A percentile compares a stretch with the other conserved stretches of the same genome.
Conservation (phyloP, 37 sponge, comb jelly and placozoan species). For the Halisarca cf. caerulea region DNA sequence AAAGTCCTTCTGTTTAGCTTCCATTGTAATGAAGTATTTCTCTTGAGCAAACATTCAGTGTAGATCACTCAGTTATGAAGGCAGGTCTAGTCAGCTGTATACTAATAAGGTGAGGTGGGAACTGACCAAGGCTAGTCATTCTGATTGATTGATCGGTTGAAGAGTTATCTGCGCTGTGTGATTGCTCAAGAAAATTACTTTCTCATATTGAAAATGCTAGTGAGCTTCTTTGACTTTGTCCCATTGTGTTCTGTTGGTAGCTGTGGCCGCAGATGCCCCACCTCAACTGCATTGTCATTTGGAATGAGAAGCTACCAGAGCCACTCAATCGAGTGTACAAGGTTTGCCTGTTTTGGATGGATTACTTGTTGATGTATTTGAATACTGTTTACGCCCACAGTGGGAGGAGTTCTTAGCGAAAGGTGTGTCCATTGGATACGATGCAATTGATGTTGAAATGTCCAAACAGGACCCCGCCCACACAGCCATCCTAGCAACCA, state of each 20-base stretch:
- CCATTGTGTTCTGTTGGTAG: slow-evolving; percentile 5
- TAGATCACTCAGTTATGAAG: too few species aligned
- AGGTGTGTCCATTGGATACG: not conserved
- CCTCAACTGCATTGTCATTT: slow-evolving; percentile 40
- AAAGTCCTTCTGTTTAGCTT: too few species aligned
- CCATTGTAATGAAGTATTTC: too few species aligned
- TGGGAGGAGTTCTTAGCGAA: slow-evolving; percentile 33
- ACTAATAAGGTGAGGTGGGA: too few species aligned
- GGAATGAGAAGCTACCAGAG: slow-evolving; percentile 25
- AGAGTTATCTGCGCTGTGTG: too few species aligned
- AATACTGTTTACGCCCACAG: not conserved
- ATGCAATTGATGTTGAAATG: slow-evolving; percentile 13
- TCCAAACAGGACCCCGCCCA: not conserved
- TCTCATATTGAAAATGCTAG: not conserved
- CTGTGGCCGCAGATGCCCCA: slow-evolving; percentile 19
- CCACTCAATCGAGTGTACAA: slow-evolving; percentile 14
- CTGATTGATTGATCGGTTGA: too few species aligned
- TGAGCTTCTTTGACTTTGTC: not conserved
- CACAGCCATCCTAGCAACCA: not conserved
- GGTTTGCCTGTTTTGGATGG: not conserved
- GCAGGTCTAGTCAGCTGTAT: too few species aligned
- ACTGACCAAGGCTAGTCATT: too few species aligned
- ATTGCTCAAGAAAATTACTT: too few species aligned
- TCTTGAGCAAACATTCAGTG: too few species aligned
- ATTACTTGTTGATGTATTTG: not conserved